Evolutionary conservation across 1,140 invertebrate species (phyloP).

Genomic region (Cydia fagiglandana): DNA sequence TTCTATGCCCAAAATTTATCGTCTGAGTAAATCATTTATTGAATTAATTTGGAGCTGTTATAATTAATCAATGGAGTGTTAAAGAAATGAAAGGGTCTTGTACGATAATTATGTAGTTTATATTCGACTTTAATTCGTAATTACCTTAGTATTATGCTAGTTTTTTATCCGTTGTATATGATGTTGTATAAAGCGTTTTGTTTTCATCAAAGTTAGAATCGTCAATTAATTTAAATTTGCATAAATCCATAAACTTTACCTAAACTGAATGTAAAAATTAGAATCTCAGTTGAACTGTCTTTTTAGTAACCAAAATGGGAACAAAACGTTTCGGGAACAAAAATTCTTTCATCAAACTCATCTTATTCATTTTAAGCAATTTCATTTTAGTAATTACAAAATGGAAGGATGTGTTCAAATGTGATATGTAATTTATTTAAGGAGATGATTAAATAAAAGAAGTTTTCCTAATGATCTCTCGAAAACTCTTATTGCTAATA

Average conservation of each 20-base stretch:
- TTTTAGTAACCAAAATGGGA: constrained; percentile 25
- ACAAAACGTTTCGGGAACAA: constrained; percentile 27
- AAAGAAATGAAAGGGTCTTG: constrained; percentile 28
- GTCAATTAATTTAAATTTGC: neutral
- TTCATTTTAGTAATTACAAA: constrained; percentile 63
- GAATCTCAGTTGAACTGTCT: neutral
- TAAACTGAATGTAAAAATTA: neutral
- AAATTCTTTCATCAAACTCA: constrained; percentile 15
- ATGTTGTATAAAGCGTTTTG: neutral
- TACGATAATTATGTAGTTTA: constrained; percentile 32
- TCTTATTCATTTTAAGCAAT: constrained; percentile 44
- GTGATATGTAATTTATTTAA: constrained; percentile 77
- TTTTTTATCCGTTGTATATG: constrained; percentile 39
- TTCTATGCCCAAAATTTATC: neutral
- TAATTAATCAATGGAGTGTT: constrained; percentile 38
- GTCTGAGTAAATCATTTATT: constrained; percentile 13
- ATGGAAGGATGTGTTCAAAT: constrained; percentile 76
- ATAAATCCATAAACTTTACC: neutral
- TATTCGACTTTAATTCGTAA: constrained; percentile 34
- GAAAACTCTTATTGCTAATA: constrained; percentile 70
- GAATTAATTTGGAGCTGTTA: neutral
- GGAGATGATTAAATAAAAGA: constrained; percentile 66
- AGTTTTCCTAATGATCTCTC: constrained; percentile 79
- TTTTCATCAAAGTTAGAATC: constrained; percentile 6
- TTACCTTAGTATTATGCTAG: constrained; percentile 42